A percentile compares a stretch with the other conserved stretches of the same genome.
These are phyloP conservation scores for Carcina quercana DNA, from an alignment of 2,888 invertebrate species.

Conservation along the genomic window DNA sequence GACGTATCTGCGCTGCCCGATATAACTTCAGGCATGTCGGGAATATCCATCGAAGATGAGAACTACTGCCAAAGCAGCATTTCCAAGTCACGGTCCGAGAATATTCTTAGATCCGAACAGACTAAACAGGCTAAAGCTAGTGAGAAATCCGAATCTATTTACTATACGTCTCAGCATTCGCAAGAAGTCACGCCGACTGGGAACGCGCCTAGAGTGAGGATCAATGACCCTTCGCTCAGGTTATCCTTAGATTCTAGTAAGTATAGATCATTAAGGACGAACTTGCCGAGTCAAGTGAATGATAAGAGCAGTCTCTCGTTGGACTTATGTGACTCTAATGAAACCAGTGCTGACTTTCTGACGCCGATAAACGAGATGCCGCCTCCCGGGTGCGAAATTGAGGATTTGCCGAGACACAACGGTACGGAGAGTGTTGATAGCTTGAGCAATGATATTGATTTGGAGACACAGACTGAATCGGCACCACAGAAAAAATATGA, in stretches of 20 bases:
- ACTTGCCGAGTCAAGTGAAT: constrained; percentile 35
- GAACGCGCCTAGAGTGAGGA: constrained; percentile 41
- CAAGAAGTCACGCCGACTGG: constrained; percentile 64
- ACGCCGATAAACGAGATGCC: constrained; percentile 72
- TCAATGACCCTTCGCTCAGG: constrained; percentile 54
- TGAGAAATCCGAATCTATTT: constrained; percentile 64
- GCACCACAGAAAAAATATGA: constrained; percentile 53
- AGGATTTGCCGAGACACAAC: constrained; percentile 61
- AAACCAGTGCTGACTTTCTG: constrained; percentile 66
- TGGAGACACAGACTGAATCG: constrained; percentile 64
- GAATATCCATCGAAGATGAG: constrained; percentile 67
- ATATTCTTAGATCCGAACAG: constrained; percentile 62
- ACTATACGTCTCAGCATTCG: constrained; percentile 66
- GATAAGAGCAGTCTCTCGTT: constrained; percentile 59
- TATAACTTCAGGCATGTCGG: constrained; percentile 65
- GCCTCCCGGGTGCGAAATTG: constrained; percentile 61
- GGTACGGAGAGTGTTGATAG: constrained; percentile 61
- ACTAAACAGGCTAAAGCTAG: constrained; percentile 42
- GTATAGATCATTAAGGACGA: constrained; percentile 47
- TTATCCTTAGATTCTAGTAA: constrained; percentile 63
- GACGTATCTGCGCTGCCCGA: constrained; percentile 62
- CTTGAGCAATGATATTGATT: constrained; percentile 57
- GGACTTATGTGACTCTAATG: constrained; percentile 67
- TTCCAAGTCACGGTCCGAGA: constrained; percentile 66
- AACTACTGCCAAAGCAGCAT: constrained; percentile 62